Evolutionary conservation across 2,888 invertebrate species (phyloP), one percentile per base, ranked within the genome.

Genomic region (Proisotoma minuta): DNA sequence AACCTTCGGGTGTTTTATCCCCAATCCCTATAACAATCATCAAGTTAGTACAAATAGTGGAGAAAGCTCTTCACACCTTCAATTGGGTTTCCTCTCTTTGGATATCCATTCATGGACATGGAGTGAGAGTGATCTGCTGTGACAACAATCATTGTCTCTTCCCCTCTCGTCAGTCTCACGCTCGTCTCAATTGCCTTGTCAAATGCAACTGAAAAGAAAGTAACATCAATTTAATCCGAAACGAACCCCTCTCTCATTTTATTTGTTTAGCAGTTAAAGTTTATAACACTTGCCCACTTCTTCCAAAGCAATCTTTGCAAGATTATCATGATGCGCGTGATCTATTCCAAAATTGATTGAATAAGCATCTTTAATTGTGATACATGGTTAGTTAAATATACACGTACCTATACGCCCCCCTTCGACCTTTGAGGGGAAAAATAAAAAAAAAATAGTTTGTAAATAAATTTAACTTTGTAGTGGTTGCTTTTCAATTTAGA

Each of bases 81-180:
- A 68, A 92, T 84, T 71, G 84, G 81, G 12, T 82, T 80, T 2
- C 87, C 87, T 65, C 88, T 80, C 1, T 83, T 79, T 0, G 88
- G 85, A 75, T 90, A 88, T 0, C 91, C 91, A 71, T 87, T 88
- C 54, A 91, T 87, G 2, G 85, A 82, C 72, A 91, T 77, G 0
- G 88, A 85, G 76, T 91, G 91, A 0, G 88, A 84, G 77, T 91
- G 91, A 78, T 91, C 91, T 60, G 89, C 87, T 1, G 91, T 91
- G 1, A 91, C 92, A 49, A 95, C 83, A 1, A 94, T 80, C 18
- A 95, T 80, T 0, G 95, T 94, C 3, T 68, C 67, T 8, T 66
- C 20, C 0, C 80, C 79, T 47, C 82, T 77, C 1, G 85, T 82
- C 77, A 87, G 79, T 12, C 81, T 75, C 23, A 86, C 68, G 0